These are phyloP conservation scores for Drosophila azteca DNA, from an alignment of 1,140 invertebrate genomes.

Conservation along the genomic window DNA sequence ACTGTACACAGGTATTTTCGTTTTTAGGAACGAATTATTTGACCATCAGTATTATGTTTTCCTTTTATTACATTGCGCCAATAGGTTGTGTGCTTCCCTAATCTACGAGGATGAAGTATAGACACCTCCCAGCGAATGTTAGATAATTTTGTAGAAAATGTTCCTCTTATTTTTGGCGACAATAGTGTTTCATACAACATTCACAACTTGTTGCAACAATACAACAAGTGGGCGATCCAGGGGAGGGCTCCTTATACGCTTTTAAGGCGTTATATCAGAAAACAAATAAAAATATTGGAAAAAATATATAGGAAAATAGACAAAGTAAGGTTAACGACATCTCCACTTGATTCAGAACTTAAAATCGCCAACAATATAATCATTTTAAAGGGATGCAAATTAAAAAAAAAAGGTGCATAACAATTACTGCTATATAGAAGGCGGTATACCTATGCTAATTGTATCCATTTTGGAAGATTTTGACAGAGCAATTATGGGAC, in stretches of 20 bases:
- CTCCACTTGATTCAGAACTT: too few relatives aligned
- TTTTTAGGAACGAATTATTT: constrained; percentile 12
- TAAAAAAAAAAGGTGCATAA: too few relatives aligned
- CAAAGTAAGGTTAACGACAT: neutral
- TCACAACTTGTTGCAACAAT: too few relatives aligned
- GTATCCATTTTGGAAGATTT: too few relatives aligned
- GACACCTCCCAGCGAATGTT: constrained; percentile 4
- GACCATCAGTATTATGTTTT: neutral
- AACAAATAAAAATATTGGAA: constrained; percentile 11
- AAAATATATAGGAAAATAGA: constrained; percentile 21
- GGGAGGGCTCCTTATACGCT: neutral
- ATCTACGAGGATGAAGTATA: constrained; percentile 9
- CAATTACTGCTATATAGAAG: too few relatives aligned
- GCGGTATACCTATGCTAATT: too few relatives aligned
- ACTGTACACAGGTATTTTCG: constrained; percentile 24
- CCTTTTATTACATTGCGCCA: constrained; percentile 11
- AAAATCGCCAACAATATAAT: too few relatives aligned
- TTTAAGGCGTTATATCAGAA: constrained; percentile 3
- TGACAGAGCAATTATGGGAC: too few relatives aligned
- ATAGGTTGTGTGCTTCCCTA: constrained; percentile 23
- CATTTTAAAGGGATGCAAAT: too few relatives aligned
- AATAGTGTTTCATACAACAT: too few relatives aligned
- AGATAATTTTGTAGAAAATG: constrained; percentile 1
- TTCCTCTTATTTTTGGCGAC: neutral
- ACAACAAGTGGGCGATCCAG: too few relatives aligned